These are phyloP conservation scores for Trachelus tabidus DNA, from an alignment of 2,888 invertebrate genomes.

Conservation along the genomic window DNA sequence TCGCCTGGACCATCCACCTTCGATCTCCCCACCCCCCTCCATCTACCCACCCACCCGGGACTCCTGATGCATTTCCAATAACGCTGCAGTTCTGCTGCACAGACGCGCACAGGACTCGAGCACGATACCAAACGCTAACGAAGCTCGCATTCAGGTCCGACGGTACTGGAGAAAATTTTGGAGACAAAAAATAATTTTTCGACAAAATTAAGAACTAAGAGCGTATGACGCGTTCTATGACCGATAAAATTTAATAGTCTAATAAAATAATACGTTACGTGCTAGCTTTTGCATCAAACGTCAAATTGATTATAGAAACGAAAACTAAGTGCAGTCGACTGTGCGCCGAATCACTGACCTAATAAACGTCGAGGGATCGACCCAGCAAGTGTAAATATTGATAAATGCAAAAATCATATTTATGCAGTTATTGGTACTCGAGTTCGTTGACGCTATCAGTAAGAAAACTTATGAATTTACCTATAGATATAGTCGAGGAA, in stretches of 20 bases:
- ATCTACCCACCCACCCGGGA: constrained; percentile 23
- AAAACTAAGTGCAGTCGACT: background rate
- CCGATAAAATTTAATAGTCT: background rate
- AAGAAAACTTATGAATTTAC: background rate
- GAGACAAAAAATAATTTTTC: background rate
- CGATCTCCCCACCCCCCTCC: constrained; percentile 11
- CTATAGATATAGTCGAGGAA: background rate
- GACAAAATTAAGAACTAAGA: background rate
- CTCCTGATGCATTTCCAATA: constrained; percentile 55
- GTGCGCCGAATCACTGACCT: background rate
- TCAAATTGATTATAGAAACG: no score
- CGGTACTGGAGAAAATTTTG: no score
- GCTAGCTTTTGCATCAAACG: background rate
- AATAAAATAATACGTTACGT: background rate
- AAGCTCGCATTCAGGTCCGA: background rate
- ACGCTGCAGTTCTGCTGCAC: constrained; percentile 23
- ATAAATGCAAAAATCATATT: background rate
- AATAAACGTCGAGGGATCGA: background rate
- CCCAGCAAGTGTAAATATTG: background rate
- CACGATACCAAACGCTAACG: background rate
- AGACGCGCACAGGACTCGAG: background rate
- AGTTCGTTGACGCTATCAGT: background rate
- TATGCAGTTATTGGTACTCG: background rate
- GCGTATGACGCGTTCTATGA: background rate
- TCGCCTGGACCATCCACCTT: constrained; percentile 24